Conservation (phyloP, 2,888 invertebrate genomes). For the Platerodrilus igneus region DNA sequence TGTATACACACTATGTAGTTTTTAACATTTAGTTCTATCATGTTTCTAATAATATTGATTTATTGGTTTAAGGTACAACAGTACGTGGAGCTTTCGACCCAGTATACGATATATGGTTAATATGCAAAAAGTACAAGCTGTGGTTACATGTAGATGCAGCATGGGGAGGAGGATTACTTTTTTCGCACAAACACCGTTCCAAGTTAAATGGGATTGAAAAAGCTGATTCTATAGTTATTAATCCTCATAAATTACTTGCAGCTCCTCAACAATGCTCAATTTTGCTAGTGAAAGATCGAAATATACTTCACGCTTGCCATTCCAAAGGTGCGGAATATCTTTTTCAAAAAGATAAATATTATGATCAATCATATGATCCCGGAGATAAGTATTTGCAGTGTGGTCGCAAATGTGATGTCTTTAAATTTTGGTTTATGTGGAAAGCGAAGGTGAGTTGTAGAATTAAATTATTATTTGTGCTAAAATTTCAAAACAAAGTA, state of each 20-base stretch:
- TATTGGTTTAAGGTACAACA: conserved; percentile 50
- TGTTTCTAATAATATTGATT: no score
- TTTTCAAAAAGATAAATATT: conserved; percentile 56
- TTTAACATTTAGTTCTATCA: no score
- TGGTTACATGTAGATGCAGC: conserved; percentile 60
- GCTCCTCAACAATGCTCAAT: conserved; percentile 56
- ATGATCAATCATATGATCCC: conserved; percentile 50
- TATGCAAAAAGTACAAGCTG: conserved; percentile 50
- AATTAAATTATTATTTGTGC: conserved; percentile 3
- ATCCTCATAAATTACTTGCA: conserved; percentile 59
- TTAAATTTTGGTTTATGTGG: conserved; percentile 71
- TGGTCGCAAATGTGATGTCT: conserved; percentile 63
- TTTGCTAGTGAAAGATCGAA: conserved; percentile 46
- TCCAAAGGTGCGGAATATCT: conserved; percentile 53
- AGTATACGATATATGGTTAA: conserved; percentile 49
- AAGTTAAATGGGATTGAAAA: conserved; percentile 53
- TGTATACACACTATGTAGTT: no score
- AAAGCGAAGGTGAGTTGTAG: conserved; percentile 55
- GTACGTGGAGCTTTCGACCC: conserved; percentile 58
- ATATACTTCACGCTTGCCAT: conserved; percentile 48
- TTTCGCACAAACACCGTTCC: conserved; percentile 51
- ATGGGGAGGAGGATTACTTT: conserved; percentile 58
- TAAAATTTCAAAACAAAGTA: neutral
- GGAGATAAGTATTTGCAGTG: conserved; percentile 65
- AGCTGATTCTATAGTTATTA: conserved; percentile 57